Conservation (phyloP, 2,797 vertebrate species). For the Smutsia gigantea region DNA sequence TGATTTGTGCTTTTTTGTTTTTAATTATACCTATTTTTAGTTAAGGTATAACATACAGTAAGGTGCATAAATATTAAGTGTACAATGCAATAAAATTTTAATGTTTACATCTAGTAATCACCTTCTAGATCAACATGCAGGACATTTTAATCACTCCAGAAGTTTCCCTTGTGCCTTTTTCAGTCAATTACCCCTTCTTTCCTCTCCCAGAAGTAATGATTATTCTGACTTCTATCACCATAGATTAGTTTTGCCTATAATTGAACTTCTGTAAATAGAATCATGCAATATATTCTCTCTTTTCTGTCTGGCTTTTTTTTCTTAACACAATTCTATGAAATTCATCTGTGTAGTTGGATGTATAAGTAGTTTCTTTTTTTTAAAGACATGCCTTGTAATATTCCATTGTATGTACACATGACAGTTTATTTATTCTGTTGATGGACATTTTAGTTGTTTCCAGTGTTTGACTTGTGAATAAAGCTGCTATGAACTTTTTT, state of each 20-base stretch:
- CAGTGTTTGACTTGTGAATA: not conserved
- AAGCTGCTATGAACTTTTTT: not conserved
- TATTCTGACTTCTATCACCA: not conserved
- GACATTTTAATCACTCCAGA: not conserved
- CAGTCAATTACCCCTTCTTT: not conserved
- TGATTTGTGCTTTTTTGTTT: conserved; percentile 42
- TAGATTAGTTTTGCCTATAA: not conserved
- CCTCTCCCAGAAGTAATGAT: not conserved
- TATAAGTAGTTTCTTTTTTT: not conserved
- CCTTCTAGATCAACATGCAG: not conserved
- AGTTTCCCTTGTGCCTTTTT: conserved; percentile 4
- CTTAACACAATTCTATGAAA: not conserved
- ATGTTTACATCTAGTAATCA: not conserved
- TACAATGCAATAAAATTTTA: not conserved
- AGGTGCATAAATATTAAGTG: conserved; percentile 10
- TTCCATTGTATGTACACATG: not conserved
- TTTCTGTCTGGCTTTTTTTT: not conserved
- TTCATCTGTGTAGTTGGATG: not conserved
- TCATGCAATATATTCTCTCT: not conserved
- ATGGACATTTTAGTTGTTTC: conserved; percentile 16
- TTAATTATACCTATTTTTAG: conserved; percentile 19
- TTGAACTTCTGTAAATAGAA: conserved; percentile 25
- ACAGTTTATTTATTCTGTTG: not conserved
- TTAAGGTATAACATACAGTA: not conserved
- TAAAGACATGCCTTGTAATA: not conserved